phyloP scores from a whole-genome alignment of 2,113 vertebrate genomes.

The Salvelinus fontinalis region DNA sequence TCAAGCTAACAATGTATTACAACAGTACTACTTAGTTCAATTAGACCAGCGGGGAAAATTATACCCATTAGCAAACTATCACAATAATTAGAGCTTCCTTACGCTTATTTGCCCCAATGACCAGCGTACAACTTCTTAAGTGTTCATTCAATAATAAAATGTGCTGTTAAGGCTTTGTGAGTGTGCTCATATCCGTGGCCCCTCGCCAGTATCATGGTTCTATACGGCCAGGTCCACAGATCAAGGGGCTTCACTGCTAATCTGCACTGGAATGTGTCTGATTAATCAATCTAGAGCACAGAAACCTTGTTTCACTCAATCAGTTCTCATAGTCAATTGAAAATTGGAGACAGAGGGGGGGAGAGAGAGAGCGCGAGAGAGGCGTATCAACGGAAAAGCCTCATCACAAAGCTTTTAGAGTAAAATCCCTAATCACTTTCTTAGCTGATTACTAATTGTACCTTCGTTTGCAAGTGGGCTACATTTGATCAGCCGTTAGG shows the following conservation, averaged over 20 bases:
- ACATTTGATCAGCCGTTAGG: slow-evolving; percentile 21
- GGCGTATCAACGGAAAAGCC: slow-evolving; percentile 10
- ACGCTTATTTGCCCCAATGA: slow-evolving; percentile 25
- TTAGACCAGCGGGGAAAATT: slow-evolving; percentile 27
- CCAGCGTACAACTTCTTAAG: slow-evolving; percentile 1
- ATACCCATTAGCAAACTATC: slow-evolving; percentile 35
- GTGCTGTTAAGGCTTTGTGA: too few relatives aligned
- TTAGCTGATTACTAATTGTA: slow-evolving; percentile 25
- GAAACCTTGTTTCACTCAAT: slow-evolving; percentile 41
- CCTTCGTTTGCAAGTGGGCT: slow-evolving; percentile 17
- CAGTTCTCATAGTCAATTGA: slow-evolving; percentile 13
- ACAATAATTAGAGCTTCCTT: slow-evolving; percentile 30
- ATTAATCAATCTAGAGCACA: slow-evolving; percentile 44
- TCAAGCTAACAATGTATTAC: not conserved
- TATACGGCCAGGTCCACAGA: slow-evolving; percentile 1
- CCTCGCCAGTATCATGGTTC: too few relatives aligned
- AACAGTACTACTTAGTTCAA: slow-evolving; percentile 17
- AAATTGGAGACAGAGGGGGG: not conserved
- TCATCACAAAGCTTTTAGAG: slow-evolving; percentile 22
- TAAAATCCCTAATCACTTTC: slow-evolving; percentile 3
- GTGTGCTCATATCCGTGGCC: too few relatives aligned
- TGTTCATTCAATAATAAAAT: not conserved
- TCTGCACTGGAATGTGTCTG: slow-evolving; percentile 45
- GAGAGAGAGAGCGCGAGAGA: not conserved
- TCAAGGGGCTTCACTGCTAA: slow-evolving; percentile 39